A percentile compares a stretch with the other conserved stretches of the same genome.
Evolutionary conservation across 2,113 vertebrate genomes (phyloP).

Genomic region (Danionella cerebrum): DNA sequence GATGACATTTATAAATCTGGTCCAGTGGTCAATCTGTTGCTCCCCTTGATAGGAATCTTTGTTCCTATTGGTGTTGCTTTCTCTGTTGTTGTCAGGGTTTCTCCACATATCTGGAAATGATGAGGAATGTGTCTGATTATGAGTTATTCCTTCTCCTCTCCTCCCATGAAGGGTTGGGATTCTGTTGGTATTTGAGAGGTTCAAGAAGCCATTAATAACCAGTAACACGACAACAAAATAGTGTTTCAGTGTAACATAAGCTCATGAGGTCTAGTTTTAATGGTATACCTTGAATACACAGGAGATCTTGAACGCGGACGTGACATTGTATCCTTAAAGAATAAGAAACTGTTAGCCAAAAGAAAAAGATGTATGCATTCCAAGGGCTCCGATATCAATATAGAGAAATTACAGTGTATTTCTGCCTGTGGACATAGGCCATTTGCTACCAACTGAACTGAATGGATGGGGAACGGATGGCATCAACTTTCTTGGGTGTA

Average conservation of each 20-base stretch:
- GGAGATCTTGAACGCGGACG: conserved; percentile 53
- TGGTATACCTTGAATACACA: conserved; percentile 49
- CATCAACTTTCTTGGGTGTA: no score
- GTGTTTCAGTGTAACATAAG: background rate
- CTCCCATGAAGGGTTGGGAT: conserved; percentile 27
- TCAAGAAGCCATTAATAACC: conserved; percentile 1
- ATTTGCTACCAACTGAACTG: no score
- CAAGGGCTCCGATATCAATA: background rate
- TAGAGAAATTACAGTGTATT: no score
- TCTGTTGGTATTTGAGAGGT: conserved; percentile 33
- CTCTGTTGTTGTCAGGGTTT: conserved; percentile 15
- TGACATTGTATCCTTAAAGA: conserved; percentile 58
- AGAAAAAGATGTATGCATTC: background rate
- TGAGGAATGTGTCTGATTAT: conserved; percentile 41
- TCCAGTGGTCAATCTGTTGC: conserved; percentile 36
- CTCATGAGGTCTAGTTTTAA: background rate
- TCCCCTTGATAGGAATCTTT: conserved; percentile 25
- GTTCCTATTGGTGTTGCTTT: conserved; percentile 5
- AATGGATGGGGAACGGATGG: no score
- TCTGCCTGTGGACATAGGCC: no score
- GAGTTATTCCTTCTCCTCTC: conserved; percentile 22
- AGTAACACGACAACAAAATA: background rate
- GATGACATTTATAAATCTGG: conserved; percentile 38
- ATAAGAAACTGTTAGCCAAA: conserved; percentile 27
- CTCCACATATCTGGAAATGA: conserved; percentile 45